Evolutionary conservation across 2,797 vertebrate species (phyloP).

Genomic region (Lacerta viridis): DNA sequence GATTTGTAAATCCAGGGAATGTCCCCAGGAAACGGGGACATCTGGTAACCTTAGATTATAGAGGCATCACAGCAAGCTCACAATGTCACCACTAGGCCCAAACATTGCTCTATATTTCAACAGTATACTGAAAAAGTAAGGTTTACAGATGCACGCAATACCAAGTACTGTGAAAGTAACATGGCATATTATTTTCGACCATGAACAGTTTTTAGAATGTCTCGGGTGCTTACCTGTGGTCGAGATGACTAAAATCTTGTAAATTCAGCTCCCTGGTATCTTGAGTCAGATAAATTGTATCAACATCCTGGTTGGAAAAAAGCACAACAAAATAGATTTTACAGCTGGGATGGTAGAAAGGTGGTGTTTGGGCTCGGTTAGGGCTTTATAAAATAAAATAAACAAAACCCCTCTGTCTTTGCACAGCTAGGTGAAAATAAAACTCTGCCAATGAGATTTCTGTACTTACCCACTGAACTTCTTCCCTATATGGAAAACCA

Average conservation of each 20-base stretch:
- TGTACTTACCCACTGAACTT: slow-evolving; percentile 96
- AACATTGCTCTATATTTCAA: background rate
- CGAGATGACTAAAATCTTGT: slow-evolving; percentile 97
- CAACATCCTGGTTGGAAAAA: slow-evolving; percentile 88
- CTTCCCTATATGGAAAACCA: slow-evolving; percentile 93
- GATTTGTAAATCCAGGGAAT: too few relatives aligned
- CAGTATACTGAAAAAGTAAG: background rate
- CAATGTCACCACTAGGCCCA: background rate
- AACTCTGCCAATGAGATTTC: slow-evolving; percentile 5
- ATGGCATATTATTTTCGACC: background rate
- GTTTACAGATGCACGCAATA: too few relatives aligned
- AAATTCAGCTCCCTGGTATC: slow-evolving; percentile 95
- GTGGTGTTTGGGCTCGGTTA: background rate
- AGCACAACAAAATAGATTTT: slow-evolving; percentile 25
- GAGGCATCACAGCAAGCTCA: background rate
- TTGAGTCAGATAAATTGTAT: slow-evolving; percentile 98
- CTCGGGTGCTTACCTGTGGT: slow-evolving; percentile 88
- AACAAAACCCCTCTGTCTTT: background rate
- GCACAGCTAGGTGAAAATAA: slow-evolving; percentile 30
- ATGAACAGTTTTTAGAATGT: background rate
- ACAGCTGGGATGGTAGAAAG: background rate
- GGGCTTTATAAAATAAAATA: background rate
- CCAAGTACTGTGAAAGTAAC: background rate
- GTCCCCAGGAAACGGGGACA: too few relatives aligned
- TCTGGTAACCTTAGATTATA: background rate